Percentiles rank a stretch among this genome's conserved stretches.
Conservation (phyloP, 2,113 vertebrate genomes). For the Zingel zingel region DNA sequence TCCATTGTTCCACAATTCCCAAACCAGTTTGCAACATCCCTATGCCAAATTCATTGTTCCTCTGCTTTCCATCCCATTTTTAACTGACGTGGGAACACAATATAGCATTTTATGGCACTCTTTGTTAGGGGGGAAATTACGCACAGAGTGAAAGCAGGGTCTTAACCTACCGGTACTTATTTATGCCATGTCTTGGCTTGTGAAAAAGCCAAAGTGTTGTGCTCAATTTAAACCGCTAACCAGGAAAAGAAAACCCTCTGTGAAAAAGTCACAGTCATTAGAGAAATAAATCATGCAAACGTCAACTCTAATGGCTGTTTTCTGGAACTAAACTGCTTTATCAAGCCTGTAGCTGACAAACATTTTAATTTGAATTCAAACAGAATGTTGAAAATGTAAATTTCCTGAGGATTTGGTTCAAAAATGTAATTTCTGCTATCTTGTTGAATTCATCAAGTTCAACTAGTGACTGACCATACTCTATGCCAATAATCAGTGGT, state of each 20-base stretch:
- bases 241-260: neutral
- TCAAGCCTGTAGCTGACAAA: slow-evolving; percentile 7
- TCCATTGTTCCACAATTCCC: slow-evolving; percentile 57
- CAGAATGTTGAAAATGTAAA: neutral
- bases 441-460: neutral
- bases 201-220: neutral
- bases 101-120: slow-evolving; percentile 57
- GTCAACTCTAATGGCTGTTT: neutral
- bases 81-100: slow-evolving; percentile 60
- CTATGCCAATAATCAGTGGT: neutral
- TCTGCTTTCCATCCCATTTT: slow-evolving; percentile 55
- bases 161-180: slow-evolving; percentile 30
- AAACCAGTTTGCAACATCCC: slow-evolving; percentile 43
- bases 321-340: neutral
- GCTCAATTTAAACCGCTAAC: neutral
- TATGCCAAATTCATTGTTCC: slow-evolving; percentile 50
- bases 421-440: neutral
- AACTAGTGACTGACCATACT: neutral
- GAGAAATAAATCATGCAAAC: neutral
- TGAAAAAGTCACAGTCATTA: neutral
- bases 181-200: neutral
- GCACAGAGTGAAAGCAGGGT: slow-evolving; percentile 13
- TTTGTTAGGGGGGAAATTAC: slow-evolving; percentile 63
- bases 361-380: neutral
- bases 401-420: neutral